Percentiles rank a stretch among this genome's conserved stretches.
These are phyloP conservation scores for Machaerirhynchus nigripectus DNA, from an alignment of 2,113 vertebrate species.

Conservation along the genomic window DNA sequence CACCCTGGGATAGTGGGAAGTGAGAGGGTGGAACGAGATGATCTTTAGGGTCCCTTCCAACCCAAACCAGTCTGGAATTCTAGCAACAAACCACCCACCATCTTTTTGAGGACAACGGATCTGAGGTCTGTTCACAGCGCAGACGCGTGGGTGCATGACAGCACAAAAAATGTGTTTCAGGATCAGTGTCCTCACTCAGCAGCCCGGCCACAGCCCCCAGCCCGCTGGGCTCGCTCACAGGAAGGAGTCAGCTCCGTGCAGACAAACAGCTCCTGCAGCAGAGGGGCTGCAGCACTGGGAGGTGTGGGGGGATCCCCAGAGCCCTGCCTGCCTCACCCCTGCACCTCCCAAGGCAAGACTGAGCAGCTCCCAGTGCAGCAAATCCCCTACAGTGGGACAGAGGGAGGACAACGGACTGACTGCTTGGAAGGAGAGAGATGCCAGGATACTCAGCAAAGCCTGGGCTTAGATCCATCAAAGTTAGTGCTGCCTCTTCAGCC, in stretches of 20 bases:
- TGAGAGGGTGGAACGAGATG: not conserved
- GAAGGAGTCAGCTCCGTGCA: not conserved
- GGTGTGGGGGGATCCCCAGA: not conserved
- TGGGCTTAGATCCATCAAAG: not conserved
- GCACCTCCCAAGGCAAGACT: not conserved
- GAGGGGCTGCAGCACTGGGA: not conserved
- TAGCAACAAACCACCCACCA: not conserved
- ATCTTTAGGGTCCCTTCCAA: not conserved
- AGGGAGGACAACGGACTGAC: not conserved
- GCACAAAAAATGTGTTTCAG: not conserved
- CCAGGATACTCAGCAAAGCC: not conserved
- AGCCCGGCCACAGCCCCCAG: not conserved
- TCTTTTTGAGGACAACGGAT: not conserved
- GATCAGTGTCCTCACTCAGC: not conserved
- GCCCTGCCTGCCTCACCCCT: not conserved
- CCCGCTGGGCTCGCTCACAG: rapidly evolving
- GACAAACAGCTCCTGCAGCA: not conserved
- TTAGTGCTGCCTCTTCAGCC: not conserved
- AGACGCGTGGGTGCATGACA: not conserved
- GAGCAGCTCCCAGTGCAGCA: not conserved
- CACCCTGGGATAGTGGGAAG: not conserved
- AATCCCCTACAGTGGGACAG: not conserved
- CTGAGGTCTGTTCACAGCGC: not conserved
- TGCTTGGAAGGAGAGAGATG: not conserved
- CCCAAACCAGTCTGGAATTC: not conserved